Base-by-base conservation (phyloP, 2,888 invertebrate species). In the Heteropelma amictum region DNA sequence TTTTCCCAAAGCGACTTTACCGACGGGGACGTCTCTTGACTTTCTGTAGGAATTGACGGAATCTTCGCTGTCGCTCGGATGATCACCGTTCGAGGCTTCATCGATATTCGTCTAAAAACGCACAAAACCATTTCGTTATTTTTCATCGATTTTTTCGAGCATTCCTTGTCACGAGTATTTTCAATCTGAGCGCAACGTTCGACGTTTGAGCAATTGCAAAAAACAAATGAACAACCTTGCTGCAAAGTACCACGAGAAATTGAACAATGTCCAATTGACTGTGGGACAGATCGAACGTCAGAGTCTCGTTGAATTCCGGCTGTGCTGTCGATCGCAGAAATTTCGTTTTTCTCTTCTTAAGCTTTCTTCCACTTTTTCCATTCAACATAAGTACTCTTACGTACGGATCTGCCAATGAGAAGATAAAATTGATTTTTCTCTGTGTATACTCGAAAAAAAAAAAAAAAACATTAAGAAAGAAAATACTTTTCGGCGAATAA, bases 331-430 rank as follows among this genome's bases (percentile, higher is more conserved):
- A 84, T 3, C 72, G 76, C 14, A 87, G 73, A 5, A 81, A 77
- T 64, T 84, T 83, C 0, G 90, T 90, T 79, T 88, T 90, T 58
- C 87, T 89, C 78, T 89, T 89, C 51, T 89, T 89, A 26, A 90
- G 79, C 21, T 89, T 86, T 51, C 89, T 85, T 0, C 90, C 89
- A 0, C 87, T 86, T 73, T 85, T 86, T 5, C 87, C 89, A 78
- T 89, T 88, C 49, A 90, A 81, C 85, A 90, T 88, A 30, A 89
- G 72, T 35, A 90, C 84, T 68, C 87, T 85, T 28, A 90, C 88
- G 77, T 88, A 90, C 5, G 90, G 89, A 83, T 88, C 90, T 90
- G n/a, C n/a, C n/a, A n/a, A n/a, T n/a, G n/a, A n/a, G n/a, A n/a
- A n/a, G n/a, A n/a, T n/a, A n/a, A 54, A 26, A 28, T 5, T n/a